Evolutionary conservation across 2,888 invertebrate genomes (phyloP).

Genomic region (Erebia epiphron): DNA sequence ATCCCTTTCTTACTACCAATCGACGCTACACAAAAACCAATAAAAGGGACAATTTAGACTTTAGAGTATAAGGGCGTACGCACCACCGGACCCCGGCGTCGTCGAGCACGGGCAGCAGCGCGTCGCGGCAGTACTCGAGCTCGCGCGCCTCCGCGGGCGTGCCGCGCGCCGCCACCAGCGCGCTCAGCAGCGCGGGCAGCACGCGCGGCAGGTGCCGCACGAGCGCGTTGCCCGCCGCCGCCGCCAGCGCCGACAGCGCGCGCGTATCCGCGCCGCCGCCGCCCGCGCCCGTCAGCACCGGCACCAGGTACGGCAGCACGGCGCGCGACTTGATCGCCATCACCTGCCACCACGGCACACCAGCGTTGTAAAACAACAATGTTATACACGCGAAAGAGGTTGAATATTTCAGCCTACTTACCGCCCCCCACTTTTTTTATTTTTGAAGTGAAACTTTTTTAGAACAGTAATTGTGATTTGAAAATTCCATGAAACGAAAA

Average conservation of each 20-base stretch:
- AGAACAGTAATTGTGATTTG: too few species aligned
- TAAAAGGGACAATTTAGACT: too few species aligned
- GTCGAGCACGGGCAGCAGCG: slow-evolving; percentile 94
- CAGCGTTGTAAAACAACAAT: not conserved
- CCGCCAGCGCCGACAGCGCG: slow-evolving; percentile 95
- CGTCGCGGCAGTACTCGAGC: slow-evolving; percentile 95
- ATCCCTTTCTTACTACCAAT: not conserved
- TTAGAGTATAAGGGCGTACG: not conserved
- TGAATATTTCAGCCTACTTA: too few species aligned
- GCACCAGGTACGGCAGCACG: slow-evolving; percentile 97
- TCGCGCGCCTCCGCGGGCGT: slow-evolving; percentile 87
- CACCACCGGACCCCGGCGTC: slow-evolving; percentile 93
- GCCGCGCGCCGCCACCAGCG: slow-evolving; percentile 88
- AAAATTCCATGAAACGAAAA: too few species aligned
- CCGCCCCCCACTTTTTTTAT: too few species aligned
- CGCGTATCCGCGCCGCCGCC: slow-evolving; percentile 89
- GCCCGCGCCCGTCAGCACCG: slow-evolving; percentile 89
- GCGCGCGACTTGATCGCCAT: slow-evolving; percentile 98
- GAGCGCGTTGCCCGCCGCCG: slow-evolving; percentile 96
- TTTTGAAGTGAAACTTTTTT: too few species aligned
- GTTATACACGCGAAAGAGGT: too few species aligned
- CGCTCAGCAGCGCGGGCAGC: slow-evolving; percentile 93
- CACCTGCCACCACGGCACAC: slow-evolving; percentile 71
- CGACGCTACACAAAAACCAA: too few species aligned
- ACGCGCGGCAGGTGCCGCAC: slow-evolving; percentile 95